Conservation (phyloP, 2,797 vertebrate genomes). For the Gymnoscopelus braueri region DNA sequence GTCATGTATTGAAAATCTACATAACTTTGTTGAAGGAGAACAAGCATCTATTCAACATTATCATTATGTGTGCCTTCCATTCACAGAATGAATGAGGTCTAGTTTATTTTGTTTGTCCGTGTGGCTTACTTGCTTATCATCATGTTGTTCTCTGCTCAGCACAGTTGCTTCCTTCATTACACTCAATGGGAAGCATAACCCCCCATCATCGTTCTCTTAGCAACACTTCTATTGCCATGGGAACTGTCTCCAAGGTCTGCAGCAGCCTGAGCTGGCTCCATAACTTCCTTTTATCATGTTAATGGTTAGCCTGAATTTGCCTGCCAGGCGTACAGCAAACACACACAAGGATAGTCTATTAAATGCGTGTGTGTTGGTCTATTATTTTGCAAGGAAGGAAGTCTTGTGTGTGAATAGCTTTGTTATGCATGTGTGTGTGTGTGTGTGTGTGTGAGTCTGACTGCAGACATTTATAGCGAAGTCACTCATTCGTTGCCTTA, state of each 20-base stretch:
- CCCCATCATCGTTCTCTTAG: conserved; percentile 52
- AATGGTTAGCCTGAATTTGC: conserved; percentile 32
- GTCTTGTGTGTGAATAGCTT: neutral
- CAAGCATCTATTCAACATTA: neutral
- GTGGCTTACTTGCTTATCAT: conserved; percentile 15
- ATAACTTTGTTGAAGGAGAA: neutral
- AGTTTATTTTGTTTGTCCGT: neutral
- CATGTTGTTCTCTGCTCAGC: conserved; percentile 16
- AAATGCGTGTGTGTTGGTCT: neutral
- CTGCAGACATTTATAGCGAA: neutral
- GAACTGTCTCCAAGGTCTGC: conserved; percentile 60
- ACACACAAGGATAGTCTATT: conserved; percentile 5
- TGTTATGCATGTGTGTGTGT: neutral
- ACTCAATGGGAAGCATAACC: conserved; percentile 32
- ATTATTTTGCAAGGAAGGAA: neutral
- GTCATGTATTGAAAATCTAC: no score
- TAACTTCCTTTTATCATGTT: conserved; percentile 55
- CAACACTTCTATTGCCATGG: conserved; percentile 58
- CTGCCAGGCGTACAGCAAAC: neutral
- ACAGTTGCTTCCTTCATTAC: conserved; percentile 37
- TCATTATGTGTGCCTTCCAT: neutral
- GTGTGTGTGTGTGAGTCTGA: neutral
- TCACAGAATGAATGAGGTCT: conserved; percentile 13
- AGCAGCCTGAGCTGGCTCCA: conserved; percentile 28
- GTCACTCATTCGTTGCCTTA: neutral